Evolutionary conservation across 53 echinoderm and acorn worm genomes (phyloP).

Genomic region (Holothuria leucospilota): DNA sequence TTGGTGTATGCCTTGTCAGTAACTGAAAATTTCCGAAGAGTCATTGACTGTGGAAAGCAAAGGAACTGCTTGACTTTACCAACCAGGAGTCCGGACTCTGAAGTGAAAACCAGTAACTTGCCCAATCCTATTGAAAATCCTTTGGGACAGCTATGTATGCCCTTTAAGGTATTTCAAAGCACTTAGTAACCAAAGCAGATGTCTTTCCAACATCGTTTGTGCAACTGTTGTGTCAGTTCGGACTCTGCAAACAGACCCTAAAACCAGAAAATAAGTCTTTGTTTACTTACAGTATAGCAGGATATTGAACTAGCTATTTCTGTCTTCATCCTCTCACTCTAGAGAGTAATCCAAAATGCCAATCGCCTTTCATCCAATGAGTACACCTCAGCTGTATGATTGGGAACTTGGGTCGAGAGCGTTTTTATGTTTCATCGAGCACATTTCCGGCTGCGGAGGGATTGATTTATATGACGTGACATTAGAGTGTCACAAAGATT

Average conservation of each 20-base stretch:
- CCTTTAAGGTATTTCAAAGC: no score
- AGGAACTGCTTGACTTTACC: no score
- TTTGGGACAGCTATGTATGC: no score
- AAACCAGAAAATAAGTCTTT: conserved; percentile 32
- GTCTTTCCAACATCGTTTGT: conserved; percentile 5
- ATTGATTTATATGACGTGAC: conserved; percentile 33
- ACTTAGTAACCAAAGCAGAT: conserved; percentile 21
- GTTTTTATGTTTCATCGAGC: conserved; percentile 37
- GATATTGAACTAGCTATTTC: conserved; percentile 37
- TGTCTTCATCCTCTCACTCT: conserved; percentile 4
- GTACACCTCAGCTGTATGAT: neutral
- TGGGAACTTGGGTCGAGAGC: conserved; percentile 7
- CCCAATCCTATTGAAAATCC: no score
- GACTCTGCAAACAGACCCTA: conserved; percentile 31
- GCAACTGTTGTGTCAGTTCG: neutral
- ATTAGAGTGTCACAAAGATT: conserved; percentile 20
- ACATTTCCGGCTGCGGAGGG: conserved; percentile 26
- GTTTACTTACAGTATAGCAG: conserved; percentile 10
- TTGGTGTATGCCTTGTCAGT: no score
- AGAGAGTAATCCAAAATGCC: conserved; percentile 14
- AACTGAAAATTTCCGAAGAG: no score
- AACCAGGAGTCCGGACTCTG: no score
- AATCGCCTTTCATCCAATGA: conserved; percentile 30
- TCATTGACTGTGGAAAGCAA: no score
- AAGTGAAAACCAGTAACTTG: no score